These are phyloP conservation scores for Malurus alboscapulatus DNA, from an alignment of 2,113 vertebrate species.

Conservation along the genomic window DNA sequence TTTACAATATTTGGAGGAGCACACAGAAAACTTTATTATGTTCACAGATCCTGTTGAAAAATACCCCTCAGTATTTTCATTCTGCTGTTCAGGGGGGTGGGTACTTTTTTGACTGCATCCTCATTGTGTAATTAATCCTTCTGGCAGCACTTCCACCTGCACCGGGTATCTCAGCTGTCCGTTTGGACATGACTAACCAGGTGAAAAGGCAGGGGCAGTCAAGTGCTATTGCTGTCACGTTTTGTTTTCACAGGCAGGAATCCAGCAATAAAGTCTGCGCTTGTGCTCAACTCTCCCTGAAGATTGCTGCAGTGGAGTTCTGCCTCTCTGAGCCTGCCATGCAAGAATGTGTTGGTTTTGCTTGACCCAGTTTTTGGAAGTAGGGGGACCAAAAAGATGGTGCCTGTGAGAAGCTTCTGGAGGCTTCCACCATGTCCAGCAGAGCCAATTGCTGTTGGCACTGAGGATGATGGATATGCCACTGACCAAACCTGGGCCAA, in stretches of 20 bases:
- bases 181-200: neutral
- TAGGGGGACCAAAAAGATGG: too few relatives aligned
- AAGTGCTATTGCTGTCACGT: neutral
- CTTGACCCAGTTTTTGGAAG: too few relatives aligned
- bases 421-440: too few relatives aligned
- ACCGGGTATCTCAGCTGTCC: neutral
- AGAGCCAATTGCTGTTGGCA: too few relatives aligned
- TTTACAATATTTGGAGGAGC: neutral
- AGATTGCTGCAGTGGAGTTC: neutral
- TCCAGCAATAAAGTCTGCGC: neutral
- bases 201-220: neutral
- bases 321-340: neutral
- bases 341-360: too few relatives aligned
- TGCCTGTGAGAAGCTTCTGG: too few relatives aligned
- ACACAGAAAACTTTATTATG: neutral
- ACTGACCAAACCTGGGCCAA: too few relatives aligned
- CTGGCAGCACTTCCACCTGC: neutral
- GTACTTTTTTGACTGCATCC: neutral
- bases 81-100: rapidly evolving
- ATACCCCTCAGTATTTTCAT: neutral
- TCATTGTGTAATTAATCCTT: neutral
- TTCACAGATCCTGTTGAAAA: neutral
- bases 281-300: neutral
- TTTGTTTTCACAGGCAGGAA: neutral
- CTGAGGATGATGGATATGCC: too few relatives aligned